Percentiles rank a stretch among this genome's conserved stretches.
These are phyloP conservation scores for Lacerta viridis DNA, from an alignment of 2,797 vertebrate genomes.

Conservation along the genomic window DNA sequence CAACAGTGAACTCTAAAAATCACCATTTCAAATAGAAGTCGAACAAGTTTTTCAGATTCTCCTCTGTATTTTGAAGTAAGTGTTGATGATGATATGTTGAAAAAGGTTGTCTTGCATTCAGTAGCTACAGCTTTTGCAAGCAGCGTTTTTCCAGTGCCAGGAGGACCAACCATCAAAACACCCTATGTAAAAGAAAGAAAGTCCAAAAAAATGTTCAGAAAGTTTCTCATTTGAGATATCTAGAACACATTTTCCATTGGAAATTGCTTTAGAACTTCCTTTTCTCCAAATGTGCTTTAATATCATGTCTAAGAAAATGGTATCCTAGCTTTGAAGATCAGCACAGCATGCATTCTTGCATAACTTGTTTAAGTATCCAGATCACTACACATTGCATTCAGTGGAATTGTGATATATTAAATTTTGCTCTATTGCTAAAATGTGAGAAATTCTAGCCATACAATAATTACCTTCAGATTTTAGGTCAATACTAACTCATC, in stretches of 20 bases:
- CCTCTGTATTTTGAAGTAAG: slow-evolving; percentile 99
- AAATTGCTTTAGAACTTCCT: background rate
- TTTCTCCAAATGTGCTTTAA: background rate
- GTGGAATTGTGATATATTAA: background rate
- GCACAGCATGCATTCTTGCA: background rate
- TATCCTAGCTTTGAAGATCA: background rate
- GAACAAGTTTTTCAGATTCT: slow-evolving; percentile 98
- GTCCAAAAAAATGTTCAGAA: slow-evolving; percentile 18
- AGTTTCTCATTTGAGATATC: background rate
- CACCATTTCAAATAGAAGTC: slow-evolving; percentile 98
- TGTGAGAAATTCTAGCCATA: background rate
- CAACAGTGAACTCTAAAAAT: slow-evolving; percentile 59
- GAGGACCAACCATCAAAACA: slow-evolving; percentile 97
- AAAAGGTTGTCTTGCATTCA: slow-evolving; percentile 98
- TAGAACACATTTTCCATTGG: background rate
- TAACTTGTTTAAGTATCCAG: background rate
- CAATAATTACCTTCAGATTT: slow-evolving; percentile 11
- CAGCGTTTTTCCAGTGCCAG: slow-evolving; percentile 97
- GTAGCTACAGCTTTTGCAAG: slow-evolving; percentile 98
- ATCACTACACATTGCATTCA: background rate
- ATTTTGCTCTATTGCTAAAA: slow-evolving; percentile 4
- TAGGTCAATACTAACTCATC: background rate
- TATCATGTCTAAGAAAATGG: background rate
- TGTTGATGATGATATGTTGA: slow-evolving; percentile 97
- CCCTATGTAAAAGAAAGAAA: slow-evolving; percentile 82